Percentiles rank a stretch among this genome's conserved stretches.
Conservation (phyloP, 2,113 vertebrate genomes). For the Rhinoptilus africanus region DNA sequence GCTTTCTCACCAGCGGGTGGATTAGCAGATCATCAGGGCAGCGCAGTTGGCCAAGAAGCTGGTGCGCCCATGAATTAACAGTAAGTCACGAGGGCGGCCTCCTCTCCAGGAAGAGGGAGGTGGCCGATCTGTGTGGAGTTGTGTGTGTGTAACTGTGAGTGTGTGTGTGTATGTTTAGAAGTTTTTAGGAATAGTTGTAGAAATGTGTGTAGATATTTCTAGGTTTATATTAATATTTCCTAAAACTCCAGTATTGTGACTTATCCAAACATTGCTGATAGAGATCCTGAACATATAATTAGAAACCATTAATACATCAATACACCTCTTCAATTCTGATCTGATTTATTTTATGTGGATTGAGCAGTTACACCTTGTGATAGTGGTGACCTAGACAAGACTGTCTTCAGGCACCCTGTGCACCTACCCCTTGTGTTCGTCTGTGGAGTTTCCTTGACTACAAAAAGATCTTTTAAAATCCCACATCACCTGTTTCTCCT, state of each 20-base stretch:
- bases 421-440: neutral
- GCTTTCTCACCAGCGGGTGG: neutral
- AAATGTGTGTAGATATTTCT: neutral
- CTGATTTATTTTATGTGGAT: neutral
- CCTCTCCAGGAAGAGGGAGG: neutral
- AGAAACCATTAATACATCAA: neutral
- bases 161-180: neutral
- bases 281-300: neutral
- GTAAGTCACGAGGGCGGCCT: neutral
- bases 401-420: neutral
- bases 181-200: neutral
- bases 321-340: neutral
- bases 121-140: neutral
- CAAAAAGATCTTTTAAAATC: neutral
- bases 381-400: neutral
- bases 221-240: neutral
- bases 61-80: neutral
- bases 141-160: neutral
- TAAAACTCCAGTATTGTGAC: neutral
- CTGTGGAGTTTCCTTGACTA: neutral
- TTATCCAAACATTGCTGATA: neutral
- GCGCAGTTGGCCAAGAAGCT: rapidly evolving
- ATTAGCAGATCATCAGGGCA: neutral
- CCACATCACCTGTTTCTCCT: neutral
- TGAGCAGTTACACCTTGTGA: neutral